Base-by-base conservation (phyloP, 2,797 vertebrate genomes). In the Meriones psammophilus region DNA sequence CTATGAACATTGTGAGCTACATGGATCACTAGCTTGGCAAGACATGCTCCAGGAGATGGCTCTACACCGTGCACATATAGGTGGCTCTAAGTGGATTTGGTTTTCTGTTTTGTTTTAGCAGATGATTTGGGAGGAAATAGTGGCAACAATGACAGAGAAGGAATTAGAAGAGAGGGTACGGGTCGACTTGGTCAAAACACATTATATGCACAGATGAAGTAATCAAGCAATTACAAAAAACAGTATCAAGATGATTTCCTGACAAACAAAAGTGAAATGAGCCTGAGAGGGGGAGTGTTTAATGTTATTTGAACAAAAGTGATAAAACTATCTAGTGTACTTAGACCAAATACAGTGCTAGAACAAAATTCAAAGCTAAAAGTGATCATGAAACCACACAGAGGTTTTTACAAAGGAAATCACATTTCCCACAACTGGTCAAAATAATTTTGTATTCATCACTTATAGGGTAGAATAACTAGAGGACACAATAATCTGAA, bases 241-340 rank as follows among this genome's bases (percentile, higher is more conserved):
- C n/a, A 56, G 24, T 4, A 2, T 54, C 74, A 85, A n/a, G 69
- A 62, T 1, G 76, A 30, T 46, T 80, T 93, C 84, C 74, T 89
- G 50, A 88, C 33, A 69, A 46, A 74, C 28, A 12, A 64, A 83
- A 85, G 28, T 91, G 56, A 88, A 94, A 3, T 60, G 22, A 81
- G 50, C 14, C 24, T 7, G 24, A 73, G 56, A 33, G 58, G 56
- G 13, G 28, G 1, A 28, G 42, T 46, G 0, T n/a, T 92, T 85
- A 77, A 50, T 73, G 39, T 94, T 87, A 84, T 71, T 83, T 94
- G 76, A 86, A 76, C 28, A 79, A 83, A 89, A 42, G 6, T 54
- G n/a, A n/a, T 5, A 80, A 39, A 8, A 18, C 1, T 24, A 7
- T 46, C 30, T 71, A 14, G 2, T n/a, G 54, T 50, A 46, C 10